A percentile compares a stretch with the other conserved stretches of the same genome.
phyloP scores from a whole-genome alignment of 2,888 invertebrate genomes.

The Mythimna ferrago region DNA sequence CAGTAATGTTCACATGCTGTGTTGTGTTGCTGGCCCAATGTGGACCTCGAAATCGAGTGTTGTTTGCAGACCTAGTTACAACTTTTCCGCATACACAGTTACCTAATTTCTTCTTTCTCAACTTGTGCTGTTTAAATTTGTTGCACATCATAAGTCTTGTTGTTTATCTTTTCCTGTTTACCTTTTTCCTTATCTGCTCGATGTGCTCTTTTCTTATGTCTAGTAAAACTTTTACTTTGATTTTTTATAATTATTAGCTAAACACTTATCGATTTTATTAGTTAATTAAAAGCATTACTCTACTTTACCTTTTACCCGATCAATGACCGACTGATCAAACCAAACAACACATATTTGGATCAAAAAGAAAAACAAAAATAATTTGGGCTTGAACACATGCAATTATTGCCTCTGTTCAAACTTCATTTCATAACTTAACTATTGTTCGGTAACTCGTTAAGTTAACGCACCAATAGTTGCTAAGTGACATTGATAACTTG shows the following conservation, averaged over 20 bases:
- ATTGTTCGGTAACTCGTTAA: background rate
- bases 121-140: background rate
- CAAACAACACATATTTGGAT: background rate
- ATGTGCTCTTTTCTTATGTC: background rate
- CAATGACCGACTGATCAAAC: background rate
- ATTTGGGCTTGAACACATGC: too few species aligned
- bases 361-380: too few species aligned
- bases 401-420: background rate
- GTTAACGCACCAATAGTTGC: conserved; percentile 27
- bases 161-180: background rate
- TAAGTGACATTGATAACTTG: conserved; percentile 45
- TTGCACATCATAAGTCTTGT: background rate
- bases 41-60: conserved; percentile 1
- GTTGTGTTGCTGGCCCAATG: background rate
- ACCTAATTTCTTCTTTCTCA: conserved; percentile 8
- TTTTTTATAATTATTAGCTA: conserved; percentile 11
- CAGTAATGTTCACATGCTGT: background rate
- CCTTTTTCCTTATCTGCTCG: background rate
- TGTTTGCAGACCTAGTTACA: conserved; percentile 6
- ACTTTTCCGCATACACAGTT: background rate
- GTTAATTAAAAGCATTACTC: background rate
- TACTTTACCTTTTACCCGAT: background rate
- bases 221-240: conserved; percentile 7
- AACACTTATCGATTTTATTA: conserved; percentile 1
- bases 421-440: conserved; percentile 7